Evolutionary conservation across 2,888 invertebrate species (phyloP).

Genomic region (Folsomia candida): DNA sequence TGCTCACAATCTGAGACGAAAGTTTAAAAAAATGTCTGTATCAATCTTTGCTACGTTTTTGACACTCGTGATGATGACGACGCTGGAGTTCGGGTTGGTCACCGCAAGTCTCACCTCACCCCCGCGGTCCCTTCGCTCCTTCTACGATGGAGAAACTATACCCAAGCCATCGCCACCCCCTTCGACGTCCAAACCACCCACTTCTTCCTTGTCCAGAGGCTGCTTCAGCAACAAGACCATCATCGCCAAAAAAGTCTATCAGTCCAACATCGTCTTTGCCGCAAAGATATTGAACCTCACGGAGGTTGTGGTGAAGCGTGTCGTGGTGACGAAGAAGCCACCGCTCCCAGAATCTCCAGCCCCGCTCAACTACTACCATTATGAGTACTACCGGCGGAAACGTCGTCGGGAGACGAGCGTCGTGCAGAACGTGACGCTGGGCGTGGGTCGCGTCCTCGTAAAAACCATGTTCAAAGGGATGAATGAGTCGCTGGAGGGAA

Average conservation of each 20-base stretch:
- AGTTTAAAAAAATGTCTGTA: not conserved
- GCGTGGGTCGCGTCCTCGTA: slow-evolving; percentile 30
- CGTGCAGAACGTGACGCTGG: not conserved
- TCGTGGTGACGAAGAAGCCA: not conserved
- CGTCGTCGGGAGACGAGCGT: slow-evolving; percentile 33
- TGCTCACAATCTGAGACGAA: not conserved
- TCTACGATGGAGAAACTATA: too few relatives aligned
- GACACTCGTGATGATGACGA: not conserved
- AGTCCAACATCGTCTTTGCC: slow-evolving; percentile 40
- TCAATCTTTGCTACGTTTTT: not conserved
- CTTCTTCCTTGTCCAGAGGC: too few relatives aligned
- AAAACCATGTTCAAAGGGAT: slow-evolving; percentile 45
- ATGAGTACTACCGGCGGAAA: slow-evolving; percentile 30
- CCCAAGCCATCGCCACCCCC: too few relatives aligned
- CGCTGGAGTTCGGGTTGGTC: not conserved
- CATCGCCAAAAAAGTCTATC: slow-evolving; percentile 37
- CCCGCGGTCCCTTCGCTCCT: not conserved
- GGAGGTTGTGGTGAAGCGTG: slow-evolving; percentile 17
- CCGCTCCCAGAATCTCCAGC: not conserved
- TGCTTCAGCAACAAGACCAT: slow-evolving; percentile 37
- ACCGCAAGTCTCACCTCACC: not conserved
- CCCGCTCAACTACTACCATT: slow-evolving; percentile 24
- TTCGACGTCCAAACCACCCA: not conserved
- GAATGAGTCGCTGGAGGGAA: slow-evolving; percentile 31
- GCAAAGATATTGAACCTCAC: slow-evolving; percentile 43